These are phyloP conservation scores for Pocillopora meandrina DNA, from an alignment of 92 coral and sea anemone genomes.

Conservation along the genomic window DNA sequence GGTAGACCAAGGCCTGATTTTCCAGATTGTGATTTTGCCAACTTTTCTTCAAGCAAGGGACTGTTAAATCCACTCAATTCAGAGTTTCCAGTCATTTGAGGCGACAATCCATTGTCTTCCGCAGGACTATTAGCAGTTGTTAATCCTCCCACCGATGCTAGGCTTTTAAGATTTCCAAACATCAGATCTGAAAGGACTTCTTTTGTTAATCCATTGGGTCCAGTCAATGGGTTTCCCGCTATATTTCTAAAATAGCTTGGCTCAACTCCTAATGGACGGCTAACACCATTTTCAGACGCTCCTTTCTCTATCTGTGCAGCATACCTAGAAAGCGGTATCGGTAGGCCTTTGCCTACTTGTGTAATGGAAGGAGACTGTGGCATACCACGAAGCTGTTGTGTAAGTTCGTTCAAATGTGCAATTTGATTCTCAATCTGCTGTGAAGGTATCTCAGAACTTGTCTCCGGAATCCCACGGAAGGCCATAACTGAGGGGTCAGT, in stretches of 20 bases:
- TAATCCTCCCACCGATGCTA: conserved; percentile 43
- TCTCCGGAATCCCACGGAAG: conserved; percentile 13
- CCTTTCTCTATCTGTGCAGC: background rate
- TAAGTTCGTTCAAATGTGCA: conserved; percentile 29
- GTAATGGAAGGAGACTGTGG: conserved; percentile 25
- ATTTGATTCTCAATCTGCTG: conserved; percentile 44
- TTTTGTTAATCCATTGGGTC: conserved; percentile 81
- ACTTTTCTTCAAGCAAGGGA: conserved; percentile 7
- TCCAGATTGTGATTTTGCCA: conserved; percentile 17
- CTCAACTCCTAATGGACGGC: conserved; percentile 17
- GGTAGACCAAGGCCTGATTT: conserved; percentile 34
- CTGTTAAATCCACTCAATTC: conserved; percentile 9
- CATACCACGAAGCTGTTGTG: conserved; percentile 24
- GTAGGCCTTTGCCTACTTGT: conserved; percentile 9
- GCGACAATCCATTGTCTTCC: conserved; percentile 21
- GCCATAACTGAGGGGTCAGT: conserved; percentile 1
- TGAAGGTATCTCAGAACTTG: conserved; percentile 16
- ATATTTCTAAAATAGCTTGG: conserved; percentile 42
- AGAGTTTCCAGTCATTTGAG: conserved; percentile 22
- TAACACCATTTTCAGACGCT: background rate
- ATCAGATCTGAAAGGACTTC: conserved; percentile 68
- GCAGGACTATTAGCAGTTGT: conserved; percentile 28
- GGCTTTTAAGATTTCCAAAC: conserved; percentile 80
- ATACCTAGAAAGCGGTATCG: conserved; percentile 11
- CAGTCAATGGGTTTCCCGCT: conserved; percentile 75